Evolutionary conservation across 2,888 invertebrate species (phyloP).

Genomic region (Cephus sareptanus): DNA sequence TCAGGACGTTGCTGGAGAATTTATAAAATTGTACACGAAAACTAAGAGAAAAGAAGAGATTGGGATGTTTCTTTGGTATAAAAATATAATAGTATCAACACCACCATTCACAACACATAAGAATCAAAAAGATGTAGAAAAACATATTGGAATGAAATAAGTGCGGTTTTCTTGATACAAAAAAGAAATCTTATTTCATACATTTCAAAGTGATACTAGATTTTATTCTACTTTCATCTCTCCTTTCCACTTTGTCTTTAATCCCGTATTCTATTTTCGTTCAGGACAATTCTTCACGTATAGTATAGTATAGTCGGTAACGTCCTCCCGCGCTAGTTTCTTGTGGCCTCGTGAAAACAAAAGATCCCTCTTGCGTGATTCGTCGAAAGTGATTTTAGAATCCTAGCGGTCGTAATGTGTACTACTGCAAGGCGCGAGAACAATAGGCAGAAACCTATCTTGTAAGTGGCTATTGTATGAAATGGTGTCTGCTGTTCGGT

Average conservation of each 20-base stretch:
- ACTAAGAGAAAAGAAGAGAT: background rate
- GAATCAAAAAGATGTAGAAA: background rate
- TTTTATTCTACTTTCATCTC: background rate
- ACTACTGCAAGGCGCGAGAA: background rate
- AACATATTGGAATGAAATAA: background rate
- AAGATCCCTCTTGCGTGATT: background rate
- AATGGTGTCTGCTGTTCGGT: background rate
- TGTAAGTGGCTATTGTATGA: background rate
- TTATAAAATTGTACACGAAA: background rate
- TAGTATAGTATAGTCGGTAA: background rate
- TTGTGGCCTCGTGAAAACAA: background rate
- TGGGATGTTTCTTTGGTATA: background rate
- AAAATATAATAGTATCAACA: background rate
- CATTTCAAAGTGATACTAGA: background rate
- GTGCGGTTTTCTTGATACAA: background rate
- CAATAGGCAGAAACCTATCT: background rate
- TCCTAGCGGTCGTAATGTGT: background rate
- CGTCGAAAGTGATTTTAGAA: background rate
- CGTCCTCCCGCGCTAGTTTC: background rate
- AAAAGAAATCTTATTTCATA: background rate
- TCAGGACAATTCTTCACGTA: background rate
- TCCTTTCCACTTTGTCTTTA: background rate
- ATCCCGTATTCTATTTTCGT: background rate
- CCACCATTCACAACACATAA: background rate
- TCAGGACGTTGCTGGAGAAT: background rate